A percentile compares a stretch with the other conserved stretches of the same genome.
Evolutionary conservation across 2,113 vertebrate genomes (phyloP).

Genomic region (Elephas maximus): DNA sequence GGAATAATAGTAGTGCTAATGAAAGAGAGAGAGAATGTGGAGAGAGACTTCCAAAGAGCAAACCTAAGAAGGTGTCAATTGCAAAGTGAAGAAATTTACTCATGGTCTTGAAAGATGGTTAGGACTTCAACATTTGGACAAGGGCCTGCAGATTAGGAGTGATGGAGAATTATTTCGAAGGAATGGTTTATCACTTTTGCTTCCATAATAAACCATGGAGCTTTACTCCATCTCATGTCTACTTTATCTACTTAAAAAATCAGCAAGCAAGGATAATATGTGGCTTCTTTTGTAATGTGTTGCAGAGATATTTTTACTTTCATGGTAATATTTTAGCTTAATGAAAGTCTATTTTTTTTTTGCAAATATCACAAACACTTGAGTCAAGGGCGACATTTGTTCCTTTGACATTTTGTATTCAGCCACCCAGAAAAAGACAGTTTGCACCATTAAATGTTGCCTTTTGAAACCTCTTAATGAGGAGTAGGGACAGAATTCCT

Average conservation of each 20-base stretch:
- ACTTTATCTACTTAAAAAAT: slow-evolving; percentile 44
- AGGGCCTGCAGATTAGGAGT: not conserved
- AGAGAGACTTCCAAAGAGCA: not conserved
- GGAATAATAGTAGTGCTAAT: not conserved
- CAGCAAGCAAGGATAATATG: not conserved
- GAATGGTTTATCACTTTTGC: not conserved
- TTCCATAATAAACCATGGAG: not conserved
- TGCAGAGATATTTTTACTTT: slow-evolving; percentile 54
- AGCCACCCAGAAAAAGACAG: slow-evolving; percentile 31
- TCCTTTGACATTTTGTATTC: slow-evolving; percentile 63
- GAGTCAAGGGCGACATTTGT: slow-evolving; percentile 57
- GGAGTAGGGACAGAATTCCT: slow-evolving; percentile 72
- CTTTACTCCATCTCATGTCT: not conserved
- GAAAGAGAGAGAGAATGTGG: not conserved
- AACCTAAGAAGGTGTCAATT: not conserved
- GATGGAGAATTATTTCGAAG: not conserved
- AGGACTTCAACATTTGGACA: not conserved
- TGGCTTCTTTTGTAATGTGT: not conserved
- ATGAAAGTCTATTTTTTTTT: slow-evolving; percentile 1
- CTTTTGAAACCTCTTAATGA: slow-evolving; percentile 80
- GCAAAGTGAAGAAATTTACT: not conserved
- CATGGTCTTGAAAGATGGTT: not conserved
- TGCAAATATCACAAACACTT: slow-evolving; percentile 54
- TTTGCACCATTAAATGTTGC: not conserved
- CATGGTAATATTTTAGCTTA: slow-evolving; percentile 35